Evolutionary conservation across 2,797 vertebrate genomes (phyloP).

Genomic region (Meda fulgida): DNA sequence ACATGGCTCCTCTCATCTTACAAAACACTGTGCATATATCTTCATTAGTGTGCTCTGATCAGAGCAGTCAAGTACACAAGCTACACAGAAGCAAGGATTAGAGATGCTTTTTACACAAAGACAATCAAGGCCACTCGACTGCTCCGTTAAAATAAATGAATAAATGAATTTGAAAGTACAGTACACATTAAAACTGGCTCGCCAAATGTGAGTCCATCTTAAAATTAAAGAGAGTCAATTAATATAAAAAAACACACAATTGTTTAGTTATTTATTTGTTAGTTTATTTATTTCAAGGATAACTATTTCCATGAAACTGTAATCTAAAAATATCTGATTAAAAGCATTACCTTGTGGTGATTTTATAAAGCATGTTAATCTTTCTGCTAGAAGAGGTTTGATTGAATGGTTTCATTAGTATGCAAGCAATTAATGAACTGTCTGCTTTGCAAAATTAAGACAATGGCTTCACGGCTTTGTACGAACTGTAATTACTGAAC

Average conservation of each 20-base stretch:
- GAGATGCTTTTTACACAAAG: not conserved
- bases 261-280: not conserved
- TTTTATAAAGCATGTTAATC: not conserved
- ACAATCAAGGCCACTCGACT: not conserved
- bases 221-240: not conserved
- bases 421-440: constrained; percentile 62
- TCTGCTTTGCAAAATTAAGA: constrained; percentile 64
- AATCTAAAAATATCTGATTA: not conserved
- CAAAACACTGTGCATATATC: constrained; percentile 8
- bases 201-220: not conserved
- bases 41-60: constrained; percentile 45
- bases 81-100: not conserved
- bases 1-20: constrained; percentile 26
- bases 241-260: not conserved
- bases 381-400: not conserved
- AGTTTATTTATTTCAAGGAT: not conserved
- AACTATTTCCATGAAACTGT: not conserved
- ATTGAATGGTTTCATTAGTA: constrained; percentile 57
- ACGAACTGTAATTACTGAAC: constrained; percentile 58
- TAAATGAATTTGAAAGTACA: not conserved
- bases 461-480: constrained; percentile 59
- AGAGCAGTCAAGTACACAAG: not conserved
- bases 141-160: not conserved
- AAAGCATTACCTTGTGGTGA: not conserved
- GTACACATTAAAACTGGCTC: not conserved